A percentile compares a stretch with the other conserved stretches of the same genome.
phyloP scores from a whole-genome alignment of 2,888 invertebrate species.

The Salticus scenicus region DNA sequence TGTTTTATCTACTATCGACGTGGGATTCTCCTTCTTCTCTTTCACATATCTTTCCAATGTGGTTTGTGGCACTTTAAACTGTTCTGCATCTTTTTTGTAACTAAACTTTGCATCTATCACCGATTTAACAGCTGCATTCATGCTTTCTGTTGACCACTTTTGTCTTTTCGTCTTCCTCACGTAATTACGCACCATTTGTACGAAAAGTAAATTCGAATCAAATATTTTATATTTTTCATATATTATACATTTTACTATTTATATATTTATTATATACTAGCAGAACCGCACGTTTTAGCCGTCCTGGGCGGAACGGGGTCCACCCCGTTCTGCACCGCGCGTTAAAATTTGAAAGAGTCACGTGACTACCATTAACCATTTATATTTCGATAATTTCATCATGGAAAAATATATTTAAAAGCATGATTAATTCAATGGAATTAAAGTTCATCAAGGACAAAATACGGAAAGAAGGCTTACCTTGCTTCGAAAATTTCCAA shows the following conservation, averaged over 20 bases:
- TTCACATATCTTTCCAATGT: neutral
- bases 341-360: neutral
- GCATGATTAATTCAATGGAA: neutral
- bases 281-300: neutral
- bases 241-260: too few species aligned
- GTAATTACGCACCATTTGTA: neutral
- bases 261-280: too few species aligned
- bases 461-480: neutral
- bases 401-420: constrained; percentile 2
- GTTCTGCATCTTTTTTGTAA: neutral
- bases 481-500: constrained; percentile 8
- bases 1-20: neutral
- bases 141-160: neutral
- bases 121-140: neutral
- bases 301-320: neutral
- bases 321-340: neutral
- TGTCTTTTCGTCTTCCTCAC: neutral
- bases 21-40: neutral
- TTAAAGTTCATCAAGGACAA: neutral
- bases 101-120: neutral
- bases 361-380: neutral
- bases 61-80: neutral
- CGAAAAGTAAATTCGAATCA: neutral
- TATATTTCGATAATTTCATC: neutral
- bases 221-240: neutral